Conservation (phyloP, 2,888 invertebrate genomes). For the Lepidocyrtinus sp. region DNA sequence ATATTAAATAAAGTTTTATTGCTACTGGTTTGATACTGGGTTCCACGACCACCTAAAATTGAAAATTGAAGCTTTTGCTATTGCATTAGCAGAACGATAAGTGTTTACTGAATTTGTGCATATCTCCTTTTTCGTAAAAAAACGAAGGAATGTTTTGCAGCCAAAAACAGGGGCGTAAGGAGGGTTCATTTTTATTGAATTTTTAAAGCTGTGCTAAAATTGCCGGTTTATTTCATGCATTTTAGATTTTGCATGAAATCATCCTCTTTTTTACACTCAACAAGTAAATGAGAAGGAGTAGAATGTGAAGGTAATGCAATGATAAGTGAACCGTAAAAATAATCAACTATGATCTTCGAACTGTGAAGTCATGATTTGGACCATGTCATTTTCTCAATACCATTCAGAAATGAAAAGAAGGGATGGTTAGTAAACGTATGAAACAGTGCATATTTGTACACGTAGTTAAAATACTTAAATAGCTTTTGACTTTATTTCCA, state of each 20-base stretch:
- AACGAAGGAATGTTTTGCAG: neutral
- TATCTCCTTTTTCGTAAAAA: neutral
- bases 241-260: conserved; percentile 5
- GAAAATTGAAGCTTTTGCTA: neutral
- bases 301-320: neutral
- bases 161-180: neutral
- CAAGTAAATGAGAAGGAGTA: neutral
- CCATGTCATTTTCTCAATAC: conserved; percentile 20
- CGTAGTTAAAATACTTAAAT: too few species aligned
- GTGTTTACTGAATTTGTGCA: neutral
- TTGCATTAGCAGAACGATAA: neutral
- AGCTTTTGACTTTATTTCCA: too few species aligned
- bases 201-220: neutral
- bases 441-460: too few species aligned
- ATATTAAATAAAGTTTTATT: neutral
- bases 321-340: conserved; percentile 5
- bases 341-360: conserved; percentile 15
- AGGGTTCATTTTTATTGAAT: neutral
- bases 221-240: conserved; percentile 13
- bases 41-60: neutral
- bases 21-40: neutral
- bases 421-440: too few species aligned
- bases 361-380: conserved; percentile 29
- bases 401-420: neutral
- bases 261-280: neutral